A percentile compares a stretch with the other conserved stretches of the same genome.
These are phyloP conservation scores for Malthinus flaveolus DNA, from an alignment of 2,888 invertebrate species.

Conservation along the genomic window DNA sequence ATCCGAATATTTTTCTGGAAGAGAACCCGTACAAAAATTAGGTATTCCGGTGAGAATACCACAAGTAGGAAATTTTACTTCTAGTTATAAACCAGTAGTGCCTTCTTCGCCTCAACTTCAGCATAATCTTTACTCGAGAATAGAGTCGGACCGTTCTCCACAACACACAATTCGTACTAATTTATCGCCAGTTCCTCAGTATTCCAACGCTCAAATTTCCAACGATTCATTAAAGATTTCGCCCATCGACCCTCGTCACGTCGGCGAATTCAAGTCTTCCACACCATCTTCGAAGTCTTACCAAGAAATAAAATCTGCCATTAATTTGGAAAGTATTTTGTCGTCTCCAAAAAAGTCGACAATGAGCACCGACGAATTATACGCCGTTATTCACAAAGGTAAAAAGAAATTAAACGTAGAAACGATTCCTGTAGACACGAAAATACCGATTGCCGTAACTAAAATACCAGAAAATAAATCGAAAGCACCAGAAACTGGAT, in stretches of 20 bases:
- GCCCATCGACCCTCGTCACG: slow-evolving; percentile 67
- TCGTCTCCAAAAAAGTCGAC: slow-evolving; percentile 71
- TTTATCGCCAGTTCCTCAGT: too few species aligned
- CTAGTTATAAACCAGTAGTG: slow-evolving; percentile 20
- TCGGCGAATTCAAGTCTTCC: slow-evolving; percentile 65
- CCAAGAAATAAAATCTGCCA: slow-evolving; percentile 54
- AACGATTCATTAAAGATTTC: slow-evolving; percentile 63
- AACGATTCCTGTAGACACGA: slow-evolving; percentile 58
- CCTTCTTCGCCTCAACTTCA: slow-evolving; percentile 18
- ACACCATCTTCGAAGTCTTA: slow-evolving; percentile 60
- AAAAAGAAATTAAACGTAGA: slow-evolving; percentile 73
- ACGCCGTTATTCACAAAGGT: slow-evolving; percentile 76
- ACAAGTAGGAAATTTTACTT: slow-evolving; percentile 13
- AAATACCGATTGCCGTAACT: slow-evolving; percentile 45
- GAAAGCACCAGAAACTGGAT: slow-evolving; percentile 64
- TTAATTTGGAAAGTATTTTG: slow-evolving; percentile 58
- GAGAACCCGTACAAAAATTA: slow-evolving; percentile 40
- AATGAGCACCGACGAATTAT: slow-evolving; percentile 79
- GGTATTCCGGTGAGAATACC: slow-evolving; percentile 48
- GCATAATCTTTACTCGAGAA: not conserved
- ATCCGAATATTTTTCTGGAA: slow-evolving; percentile 23
- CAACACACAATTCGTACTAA: too few species aligned
- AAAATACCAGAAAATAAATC: slow-evolving; percentile 44
- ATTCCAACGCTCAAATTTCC: not conserved
- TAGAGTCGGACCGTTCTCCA: too few species aligned